Evolutionary conservation across 2,113 vertebrate genomes (phyloP), one percentile per base, ranked within the genome.

Genomic region (Nannospalax galili): DNA sequence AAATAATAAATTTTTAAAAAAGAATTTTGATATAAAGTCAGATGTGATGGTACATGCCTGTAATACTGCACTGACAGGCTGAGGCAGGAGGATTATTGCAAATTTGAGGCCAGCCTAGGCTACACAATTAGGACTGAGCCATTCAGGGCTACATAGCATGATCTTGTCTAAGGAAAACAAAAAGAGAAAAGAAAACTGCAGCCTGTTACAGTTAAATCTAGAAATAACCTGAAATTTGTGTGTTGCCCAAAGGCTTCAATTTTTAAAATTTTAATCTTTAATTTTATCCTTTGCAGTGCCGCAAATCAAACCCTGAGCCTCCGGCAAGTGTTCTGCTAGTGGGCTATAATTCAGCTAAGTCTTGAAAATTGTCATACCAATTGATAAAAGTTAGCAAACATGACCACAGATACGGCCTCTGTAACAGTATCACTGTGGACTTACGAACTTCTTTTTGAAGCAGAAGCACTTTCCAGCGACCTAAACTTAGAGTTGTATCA

Each of bases 221-320:
- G 78, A 92, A 95, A 95, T 90, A 52, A 93, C 56, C 78, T 92
- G 60, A n/a, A 48, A 95, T 92, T 95, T 92, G 24, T 93, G 67
- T 78, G 73, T 70, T 84, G 56, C 60, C 19, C 58, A 78, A 80
- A 94, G 52, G 48, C 58, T 82, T 84, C 26, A 92, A 37, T 78
- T 42, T 92, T 95, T 11, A 60, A 60, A 60, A 20, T 93, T 95
- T 64, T 7, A 15, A 35, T 35, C 48, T 10, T 75, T 45, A 17
- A 35, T 17, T 16, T 32, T 60, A 60, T 32, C n/a, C 11, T 60
- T 60, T 80, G 19, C 30, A 7, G 30, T 88, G 26, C 85, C 74
- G n/a, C n/a, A 30, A 5, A 56, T 73, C 28, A 75, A n/a, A 75
- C 37, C 26, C 37, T 24, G 15, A 30, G 20, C 73, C 22, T 35